Base-by-base conservation (phyloP, 1,140 invertebrate genomes). In the Epicauta chinensis region DNA sequence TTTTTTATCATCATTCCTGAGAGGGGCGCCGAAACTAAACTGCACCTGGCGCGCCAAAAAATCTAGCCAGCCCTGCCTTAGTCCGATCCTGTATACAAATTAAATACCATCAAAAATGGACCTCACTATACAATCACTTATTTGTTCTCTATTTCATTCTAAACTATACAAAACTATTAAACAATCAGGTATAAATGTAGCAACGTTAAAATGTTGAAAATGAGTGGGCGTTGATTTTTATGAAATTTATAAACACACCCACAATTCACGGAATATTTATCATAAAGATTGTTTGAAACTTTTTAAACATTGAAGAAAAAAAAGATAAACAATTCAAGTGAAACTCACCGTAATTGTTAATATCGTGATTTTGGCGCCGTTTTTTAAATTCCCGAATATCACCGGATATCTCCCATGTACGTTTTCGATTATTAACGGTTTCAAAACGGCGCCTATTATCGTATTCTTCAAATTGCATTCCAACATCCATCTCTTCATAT, bases 341-440 rank as follows among this genome's bases (percentile, higher is more conserved):
- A 11, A 36, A 57, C 55, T 63, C 48, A 64, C 63, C 60, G 23
- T 23, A 23, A 23, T 23, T 23, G 7, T 23, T 5, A 23, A 23
- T 1, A 23, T 23, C 23, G 23, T 7, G 7, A 48, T 50, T 55
- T 58, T 62, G 50, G 44, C 63, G 63, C 60, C 55, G 53, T 47
- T 62, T 61, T 58, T 64, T 64, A 32, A 57, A 62, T 17, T 42
- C 49, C 1, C 34, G 4, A 10, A 23, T 31, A 11, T 57, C 42
- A 13, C 44, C 37, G 17, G 29, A 16, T 14, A 52, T 17, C 3
- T 56, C 49, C 46, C 51, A 55, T n/a, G 34, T 30, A 16, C 62
- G 55, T 57, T 64, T 64, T 44, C 60, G 45, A 29, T 54, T 60
- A 23, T 23, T 23, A 23, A 23, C 23, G 23, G 23, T 23, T 23